Percentiles rank a stretch among this genome's conserved stretches.
Conservation (phyloP, 2,888 invertebrate species). For the Volucella bombylans region DNA sequence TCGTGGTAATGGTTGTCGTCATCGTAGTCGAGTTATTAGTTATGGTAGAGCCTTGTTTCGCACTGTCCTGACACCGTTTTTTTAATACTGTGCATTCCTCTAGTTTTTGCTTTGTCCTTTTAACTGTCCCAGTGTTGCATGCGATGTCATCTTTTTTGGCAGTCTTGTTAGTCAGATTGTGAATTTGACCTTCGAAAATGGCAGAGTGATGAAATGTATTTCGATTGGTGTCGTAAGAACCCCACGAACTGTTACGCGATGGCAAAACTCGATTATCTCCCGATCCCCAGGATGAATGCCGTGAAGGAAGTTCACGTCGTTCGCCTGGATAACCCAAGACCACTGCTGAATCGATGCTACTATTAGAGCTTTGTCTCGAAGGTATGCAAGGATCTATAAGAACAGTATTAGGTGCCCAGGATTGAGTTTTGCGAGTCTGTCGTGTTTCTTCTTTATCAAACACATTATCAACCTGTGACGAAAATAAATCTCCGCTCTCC, state of each 20-base stretch:
- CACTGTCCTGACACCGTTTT: slow-evolving; percentile 80
- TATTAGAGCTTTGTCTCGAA: slow-evolving; percentile 75
- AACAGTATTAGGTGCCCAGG: slow-evolving; percentile 79
- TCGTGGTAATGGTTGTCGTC: slow-evolving; percentile 58
- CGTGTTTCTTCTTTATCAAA: slow-evolving; percentile 86
- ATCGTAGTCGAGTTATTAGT: slow-evolving; percentile 36
- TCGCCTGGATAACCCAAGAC: slow-evolving; percentile 84
- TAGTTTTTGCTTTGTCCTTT: slow-evolving; percentile 87
- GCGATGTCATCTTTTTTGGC: slow-evolving; percentile 85
- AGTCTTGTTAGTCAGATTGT: slow-evolving; percentile 79
- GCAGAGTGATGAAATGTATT: slow-evolving; percentile 79
- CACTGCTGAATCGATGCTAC: slow-evolving; percentile 81
- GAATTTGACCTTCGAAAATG: slow-evolving; percentile 81
- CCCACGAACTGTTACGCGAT: slow-evolving; percentile 88
- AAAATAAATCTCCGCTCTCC: slow-evolving; percentile 85
- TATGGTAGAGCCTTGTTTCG: slow-evolving; percentile 60
- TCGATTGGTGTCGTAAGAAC: slow-evolving; percentile 86
- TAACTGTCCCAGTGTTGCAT: slow-evolving; percentile 85
- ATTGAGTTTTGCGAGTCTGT: slow-evolving; percentile 79
- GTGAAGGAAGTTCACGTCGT: slow-evolving; percentile 85
- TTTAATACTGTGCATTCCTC: slow-evolving; percentile 83
- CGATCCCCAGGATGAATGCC: slow-evolving; percentile 93
- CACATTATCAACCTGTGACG: slow-evolving; percentile 87
- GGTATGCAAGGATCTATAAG: slow-evolving; percentile 66
- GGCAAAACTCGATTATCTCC: slow-evolving; percentile 86